Conservation (phyloP, 2,113 vertebrate species). For the Heptranchias perlo region DNA sequence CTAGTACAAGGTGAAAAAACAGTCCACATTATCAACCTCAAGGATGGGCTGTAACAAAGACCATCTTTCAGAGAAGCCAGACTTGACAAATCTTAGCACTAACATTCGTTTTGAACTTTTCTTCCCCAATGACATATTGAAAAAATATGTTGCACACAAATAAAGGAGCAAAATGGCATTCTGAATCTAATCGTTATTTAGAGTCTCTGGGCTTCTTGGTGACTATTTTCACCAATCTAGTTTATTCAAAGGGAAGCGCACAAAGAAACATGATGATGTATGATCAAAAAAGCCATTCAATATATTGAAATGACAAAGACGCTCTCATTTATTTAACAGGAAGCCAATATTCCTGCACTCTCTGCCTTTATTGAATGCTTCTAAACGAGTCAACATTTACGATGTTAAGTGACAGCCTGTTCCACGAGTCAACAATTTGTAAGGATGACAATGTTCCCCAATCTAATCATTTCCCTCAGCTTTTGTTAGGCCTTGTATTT, state of each 20-base stretch:
- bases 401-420: background rate
- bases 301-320: background rate
- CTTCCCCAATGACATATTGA: background rate
- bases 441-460: too few species aligned
- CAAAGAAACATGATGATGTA: background rate
- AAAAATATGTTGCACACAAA: background rate
- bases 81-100: too few species aligned
- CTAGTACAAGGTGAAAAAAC: too few species aligned
- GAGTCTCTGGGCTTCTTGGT: background rate
- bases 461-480: too few species aligned
- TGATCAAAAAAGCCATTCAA: background rate
- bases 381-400: background rate
- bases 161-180: background rate
- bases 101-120: background rate
- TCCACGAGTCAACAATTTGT: background rate
- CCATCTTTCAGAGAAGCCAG: too few species aligned
- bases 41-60: too few species aligned
- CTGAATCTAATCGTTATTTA: background rate
- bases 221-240: background rate
- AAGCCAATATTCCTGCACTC: background rate
- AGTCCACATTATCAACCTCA: too few species aligned
- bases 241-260: background rate
- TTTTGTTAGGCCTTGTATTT: too few species aligned
- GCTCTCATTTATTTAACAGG: background rate
- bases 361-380: background rate